A percentile compares a stretch with the other conserved stretches of the same genome.
These are phyloP conservation scores for Ennomos erosarius DNA, from an alignment of 2,888 invertebrate species.

Conservation along the genomic window DNA sequence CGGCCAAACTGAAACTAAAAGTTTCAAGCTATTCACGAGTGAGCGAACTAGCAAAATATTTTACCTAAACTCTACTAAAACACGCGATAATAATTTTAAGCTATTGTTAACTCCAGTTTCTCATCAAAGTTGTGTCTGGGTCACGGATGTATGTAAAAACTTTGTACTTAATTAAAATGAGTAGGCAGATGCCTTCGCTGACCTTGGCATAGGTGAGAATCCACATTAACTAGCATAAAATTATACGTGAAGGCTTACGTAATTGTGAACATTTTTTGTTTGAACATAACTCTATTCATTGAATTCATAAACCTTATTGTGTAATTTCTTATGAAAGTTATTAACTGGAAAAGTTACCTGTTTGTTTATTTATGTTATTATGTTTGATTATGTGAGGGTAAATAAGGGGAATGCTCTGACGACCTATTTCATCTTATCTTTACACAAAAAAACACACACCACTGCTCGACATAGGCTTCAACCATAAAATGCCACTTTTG, in stretches of 20 bases:
- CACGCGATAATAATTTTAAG: slow-evolving; percentile 22
- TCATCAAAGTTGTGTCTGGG: slow-evolving; percentile 20
- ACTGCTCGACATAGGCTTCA: too few relatives aligned
- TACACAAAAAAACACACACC: too few relatives aligned
- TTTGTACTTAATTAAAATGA: slow-evolving; percentile 26
- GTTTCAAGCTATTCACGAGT: slow-evolving; percentile 15
- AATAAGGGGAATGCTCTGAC: too few relatives aligned
- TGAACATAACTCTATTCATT: slow-evolving; percentile 3
- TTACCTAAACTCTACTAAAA: slow-evolving; percentile 12
- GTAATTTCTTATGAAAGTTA: background rate
- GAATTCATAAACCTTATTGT: slow-evolving; percentile 2
- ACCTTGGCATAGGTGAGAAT: slow-evolving; percentile 24
- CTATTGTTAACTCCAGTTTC: slow-evolving; percentile 16
- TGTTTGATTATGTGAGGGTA: too few relatives aligned
- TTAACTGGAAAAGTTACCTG: too few relatives aligned
- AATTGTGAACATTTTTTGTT: slow-evolving; percentile 4
- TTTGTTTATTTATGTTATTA: too few relatives aligned
- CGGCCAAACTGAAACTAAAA: slow-evolving; percentile 28
- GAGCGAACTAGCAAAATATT: slow-evolving; percentile 21
- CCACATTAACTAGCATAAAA: slow-evolving; percentile 7
- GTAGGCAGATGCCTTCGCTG: slow-evolving; percentile 6
- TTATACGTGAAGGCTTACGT: background rate
- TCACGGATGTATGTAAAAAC: slow-evolving; percentile 5
- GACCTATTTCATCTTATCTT: too few relatives aligned
- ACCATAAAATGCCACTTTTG: too few relatives aligned